Base-by-base conservation (phyloP, 2,113 vertebrate species). In the Ursus arctos region DNA sequence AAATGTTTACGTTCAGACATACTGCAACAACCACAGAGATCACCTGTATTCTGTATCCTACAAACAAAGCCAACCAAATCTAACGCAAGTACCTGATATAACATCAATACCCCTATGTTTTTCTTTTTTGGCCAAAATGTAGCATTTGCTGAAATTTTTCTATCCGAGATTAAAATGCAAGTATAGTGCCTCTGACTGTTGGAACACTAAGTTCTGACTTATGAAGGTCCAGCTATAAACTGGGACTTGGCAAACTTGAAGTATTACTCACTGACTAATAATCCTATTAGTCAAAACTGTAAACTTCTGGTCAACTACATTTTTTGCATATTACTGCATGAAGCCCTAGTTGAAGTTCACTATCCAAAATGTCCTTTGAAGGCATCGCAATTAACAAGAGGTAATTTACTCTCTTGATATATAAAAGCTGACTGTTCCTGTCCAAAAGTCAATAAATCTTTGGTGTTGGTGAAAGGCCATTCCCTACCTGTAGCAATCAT, bases 181-280 rank as follows among this genome's bases (percentile, higher is more conserved):
- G 59, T 40, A 49, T 69, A 40, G 88, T 40, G 55, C 72, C 81
- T 96, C 81, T 69, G 94, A 83, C 83, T 85, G 49, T 95, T 53
- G 83, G 94, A 97, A 98, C 97, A 96, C 24, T 2, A 55, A 93
- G 95, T 88, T 96, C 96, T 98, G 88, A 72, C 93, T 94, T 95
- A 80, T 8, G 91, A 97, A 80, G 87, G 61, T 83, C 88, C 93
- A 81, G 85, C 91, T 91, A 95, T 96, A 97, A 96, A 97, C 85
- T 88, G 36, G 82, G 89, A 96, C 94, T 97, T 98, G 98, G 97
- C 97, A 97, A 89, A 90, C 57, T n/a, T 82, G 36, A 90, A 82
- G 84, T 89, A 98, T 98, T 97, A 98, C 96, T 98, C 98, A 98
- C 59, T 96, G 98, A 77, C 93, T 53, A 98, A 97, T 95, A 97